A percentile compares a stretch with the other conserved stretches of the same genome.
These are phyloP conservation scores for human DNA, from an alignment of 2,113 vertebrate genomes.

Conservation along the genomic window DNA sequence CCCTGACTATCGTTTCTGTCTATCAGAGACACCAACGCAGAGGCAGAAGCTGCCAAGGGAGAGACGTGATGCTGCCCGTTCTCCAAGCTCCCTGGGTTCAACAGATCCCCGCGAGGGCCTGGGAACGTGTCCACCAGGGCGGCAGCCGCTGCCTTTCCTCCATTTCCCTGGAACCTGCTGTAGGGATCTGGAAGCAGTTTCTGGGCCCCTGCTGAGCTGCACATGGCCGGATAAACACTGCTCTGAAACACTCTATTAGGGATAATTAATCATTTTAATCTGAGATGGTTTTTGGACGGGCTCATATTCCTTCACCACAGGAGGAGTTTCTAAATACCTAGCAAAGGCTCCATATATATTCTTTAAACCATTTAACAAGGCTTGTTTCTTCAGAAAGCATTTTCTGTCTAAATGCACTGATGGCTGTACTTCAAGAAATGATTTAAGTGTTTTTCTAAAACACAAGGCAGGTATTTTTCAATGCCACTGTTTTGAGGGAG, in stretches of 20 bases:
- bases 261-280: constrained; percentile 20
- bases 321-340: constrained; percentile 64
- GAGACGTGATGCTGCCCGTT: accelerated
- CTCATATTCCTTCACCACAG: constrained; percentile 54
- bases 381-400: constrained; percentile 75
- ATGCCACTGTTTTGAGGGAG: constrained; percentile 69
- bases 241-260: constrained; percentile 58
- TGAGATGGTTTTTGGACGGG: constrained; percentile 57
- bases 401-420: constrained; percentile 71
- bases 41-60: too few species aligned
- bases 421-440: constrained; percentile 79
- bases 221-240: constrained; percentile 46
- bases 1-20: accelerated
- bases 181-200: constrained; percentile 33
- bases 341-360: constrained; percentile 33
- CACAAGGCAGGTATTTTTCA: constrained; percentile 78
- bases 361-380: constrained; percentile 60
- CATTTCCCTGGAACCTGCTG: constrained; percentile 48
- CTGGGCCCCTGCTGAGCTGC: neutral
- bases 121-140: neutral
- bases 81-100: accelerated
- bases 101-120: accelerated
- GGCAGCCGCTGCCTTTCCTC: neutral
- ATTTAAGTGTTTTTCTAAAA: constrained; percentile 81
- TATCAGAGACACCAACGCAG: accelerated